phyloP scores from a whole-genome alignment of 2,113 vertebrate species.

The Pelobates fuscus region DNA sequence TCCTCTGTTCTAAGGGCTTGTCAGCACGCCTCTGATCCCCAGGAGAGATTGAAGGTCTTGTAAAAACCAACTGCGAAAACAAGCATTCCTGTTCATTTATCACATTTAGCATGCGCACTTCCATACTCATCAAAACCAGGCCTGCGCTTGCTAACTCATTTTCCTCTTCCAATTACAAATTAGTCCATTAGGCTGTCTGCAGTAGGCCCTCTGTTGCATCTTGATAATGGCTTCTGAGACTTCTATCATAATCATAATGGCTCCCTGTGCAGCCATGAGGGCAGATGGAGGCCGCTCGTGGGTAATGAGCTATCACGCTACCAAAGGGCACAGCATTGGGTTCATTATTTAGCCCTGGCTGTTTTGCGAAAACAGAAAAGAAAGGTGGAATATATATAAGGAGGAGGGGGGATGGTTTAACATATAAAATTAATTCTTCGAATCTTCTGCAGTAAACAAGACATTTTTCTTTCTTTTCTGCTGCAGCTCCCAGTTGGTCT shows the following conservation, averaged over 20 bases:
- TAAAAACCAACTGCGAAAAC: conserved; percentile 79
- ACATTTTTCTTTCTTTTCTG: conserved; percentile 64
- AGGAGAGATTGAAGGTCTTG: conserved; percentile 74
- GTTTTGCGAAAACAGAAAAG: conserved; percentile 81
- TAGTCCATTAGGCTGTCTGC: conserved; percentile 99
- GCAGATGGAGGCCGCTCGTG: conserved; percentile 98
- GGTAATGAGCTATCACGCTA: conserved; percentile 98
- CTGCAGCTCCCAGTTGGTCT: conserved; percentile 1
- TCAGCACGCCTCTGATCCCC: conserved; percentile 74
- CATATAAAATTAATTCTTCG: conserved; percentile 80
- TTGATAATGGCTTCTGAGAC: conserved; percentile 99
- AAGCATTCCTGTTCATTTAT: conserved; percentile 89
- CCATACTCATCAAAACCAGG: conserved; percentile 87
- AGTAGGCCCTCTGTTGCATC: conserved; percentile 92
- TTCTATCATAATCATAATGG: conserved; percentile 99
- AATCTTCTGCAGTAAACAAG: conserved; percentile 76
- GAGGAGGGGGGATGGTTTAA: conserved; percentile 76
- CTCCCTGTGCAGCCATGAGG: conserved; percentile 97
- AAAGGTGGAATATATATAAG: conserved; percentile 50
- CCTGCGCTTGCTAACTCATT: conserved; percentile 89
- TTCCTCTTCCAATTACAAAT: conserved; percentile 99
- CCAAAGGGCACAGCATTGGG: conserved; percentile 94
- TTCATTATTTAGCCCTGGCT: conserved; percentile 92
- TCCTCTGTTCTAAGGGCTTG: conserved; percentile 69
- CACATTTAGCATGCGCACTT: conserved; percentile 88